Evolutionary conservation across 1,140 invertebrate genomes (phyloP).

Genomic region (Zaprionus africanus): DNA sequence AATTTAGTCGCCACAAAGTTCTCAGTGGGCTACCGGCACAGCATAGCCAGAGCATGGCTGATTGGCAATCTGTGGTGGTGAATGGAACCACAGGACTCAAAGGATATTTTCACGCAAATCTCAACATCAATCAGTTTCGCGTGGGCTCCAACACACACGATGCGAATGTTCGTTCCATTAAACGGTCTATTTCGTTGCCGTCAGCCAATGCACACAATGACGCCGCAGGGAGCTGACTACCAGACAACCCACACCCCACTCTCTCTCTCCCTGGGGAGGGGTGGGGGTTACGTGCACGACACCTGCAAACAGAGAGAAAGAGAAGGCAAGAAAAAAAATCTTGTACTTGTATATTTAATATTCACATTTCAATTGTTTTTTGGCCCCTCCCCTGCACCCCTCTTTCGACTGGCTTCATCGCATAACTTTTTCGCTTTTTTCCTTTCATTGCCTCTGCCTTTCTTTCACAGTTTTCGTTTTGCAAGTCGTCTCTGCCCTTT

Average conservation of each 20-base stretch:
- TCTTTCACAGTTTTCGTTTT: constrained; percentile 1
- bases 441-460: constrained; percentile 7
- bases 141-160: constrained; percentile 35
- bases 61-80: constrained; percentile 32
- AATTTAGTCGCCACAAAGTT: constrained; percentile 5
- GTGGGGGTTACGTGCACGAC: not conserved
- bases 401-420: constrained; percentile 43
- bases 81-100: constrained; percentile 12
- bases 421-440: constrained; percentile 36
- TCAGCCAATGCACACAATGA: constrained; percentile 66
- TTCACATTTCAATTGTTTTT: constrained; percentile 78
- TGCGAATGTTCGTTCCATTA: constrained; percentile 68
- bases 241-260: not conserved
- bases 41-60: not conserved
- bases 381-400: constrained; percentile 4
- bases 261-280: not conserved
- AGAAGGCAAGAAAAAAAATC: constrained; percentile 38
- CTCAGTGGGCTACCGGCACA: not conserved
- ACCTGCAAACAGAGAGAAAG: constrained; percentile 17
- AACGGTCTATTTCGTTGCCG: constrained; percentile 61
- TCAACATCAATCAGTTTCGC: constrained; percentile 65
- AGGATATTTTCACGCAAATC: constrained; percentile 14
- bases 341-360: constrained; percentile 77
- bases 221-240: constrained; percentile 65
- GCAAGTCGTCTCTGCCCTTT: constrained; percentile 31